Conservation (phyloP, 2,113 vertebrate species). For the Bungarus multicinctus region DNA sequence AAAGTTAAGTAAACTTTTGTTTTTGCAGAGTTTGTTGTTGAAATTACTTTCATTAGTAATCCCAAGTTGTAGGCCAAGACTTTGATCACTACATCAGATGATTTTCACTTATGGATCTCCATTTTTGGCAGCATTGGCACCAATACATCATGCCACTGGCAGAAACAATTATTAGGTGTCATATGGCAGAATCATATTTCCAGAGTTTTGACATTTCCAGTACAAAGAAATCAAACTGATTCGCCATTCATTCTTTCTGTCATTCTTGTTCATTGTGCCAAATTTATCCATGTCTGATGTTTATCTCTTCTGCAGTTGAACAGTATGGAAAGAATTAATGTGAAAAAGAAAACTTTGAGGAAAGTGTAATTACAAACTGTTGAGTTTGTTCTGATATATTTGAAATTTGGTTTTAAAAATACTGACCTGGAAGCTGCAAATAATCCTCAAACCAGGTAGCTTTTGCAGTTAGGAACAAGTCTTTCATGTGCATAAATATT, state of each 20-base stretch:
- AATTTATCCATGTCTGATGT: background rate
- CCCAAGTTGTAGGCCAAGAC: background rate
- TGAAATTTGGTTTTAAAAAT: background rate
- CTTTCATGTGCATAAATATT: background rate
- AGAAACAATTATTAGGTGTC: background rate
- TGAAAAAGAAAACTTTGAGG: background rate
- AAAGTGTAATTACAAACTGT: accelerated
- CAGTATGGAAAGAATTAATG: background rate
- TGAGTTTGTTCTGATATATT: background rate
- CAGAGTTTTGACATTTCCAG: constrained; percentile 6
- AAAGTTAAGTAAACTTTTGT: background rate
- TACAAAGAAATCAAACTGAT: constrained; percentile 15
- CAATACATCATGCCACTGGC: background rate
- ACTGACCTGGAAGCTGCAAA: background rate
- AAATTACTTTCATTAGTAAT: background rate
- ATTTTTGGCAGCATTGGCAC: background rate
- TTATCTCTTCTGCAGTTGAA: background rate
- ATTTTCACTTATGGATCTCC: background rate
- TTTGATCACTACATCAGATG: background rate
- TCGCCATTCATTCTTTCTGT: background rate
- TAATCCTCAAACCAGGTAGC: no score
- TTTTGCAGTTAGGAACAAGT: background rate
- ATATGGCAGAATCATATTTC: background rate
- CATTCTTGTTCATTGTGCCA: constrained; percentile 1
- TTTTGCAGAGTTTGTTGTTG: background rate